Evolutionary conservation across 2,797 vertebrate species (phyloP).

Genomic region (Ibycter americanus): DNA sequence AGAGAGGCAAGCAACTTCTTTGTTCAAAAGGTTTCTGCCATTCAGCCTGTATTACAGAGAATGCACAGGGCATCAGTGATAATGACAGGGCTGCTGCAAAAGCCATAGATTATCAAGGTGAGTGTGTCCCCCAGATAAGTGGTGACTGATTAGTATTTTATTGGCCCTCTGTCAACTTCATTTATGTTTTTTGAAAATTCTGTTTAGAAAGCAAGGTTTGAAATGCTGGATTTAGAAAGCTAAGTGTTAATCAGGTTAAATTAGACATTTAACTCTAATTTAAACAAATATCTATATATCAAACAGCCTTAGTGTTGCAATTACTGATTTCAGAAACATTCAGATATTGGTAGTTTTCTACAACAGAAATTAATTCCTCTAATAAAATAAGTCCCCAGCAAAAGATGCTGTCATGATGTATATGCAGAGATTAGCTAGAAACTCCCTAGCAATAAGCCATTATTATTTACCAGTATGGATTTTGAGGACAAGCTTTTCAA

Average conservation of each 20-base stretch:
- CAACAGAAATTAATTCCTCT: neutral
- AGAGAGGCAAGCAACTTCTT: neutral
- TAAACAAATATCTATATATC: neutral
- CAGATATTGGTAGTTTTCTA: neutral
- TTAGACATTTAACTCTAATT: neutral
- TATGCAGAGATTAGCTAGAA: neutral
- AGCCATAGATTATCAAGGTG: neutral
- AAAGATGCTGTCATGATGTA: neutral
- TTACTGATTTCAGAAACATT: neutral
- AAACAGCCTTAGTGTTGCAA: neutral
- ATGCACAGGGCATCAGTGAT: neutral
- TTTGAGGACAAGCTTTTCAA: slow-evolving; percentile 28
- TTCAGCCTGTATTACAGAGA: neutral
- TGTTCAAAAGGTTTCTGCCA: neutral
- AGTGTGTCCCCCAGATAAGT: neutral
- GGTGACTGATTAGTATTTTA: neutral
- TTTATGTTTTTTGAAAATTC: neutral
- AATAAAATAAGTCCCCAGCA: neutral
- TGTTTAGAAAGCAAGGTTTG: neutral
- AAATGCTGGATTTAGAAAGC: neutral
- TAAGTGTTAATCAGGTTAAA: neutral
- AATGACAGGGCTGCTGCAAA: neutral
- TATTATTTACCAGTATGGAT: slow-evolving; percentile 17
- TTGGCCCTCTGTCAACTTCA: neutral
- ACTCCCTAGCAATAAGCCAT: neutral